Conservation (phyloP, 2,797 vertebrate genomes). For the Hirundo rustica region DNA sequence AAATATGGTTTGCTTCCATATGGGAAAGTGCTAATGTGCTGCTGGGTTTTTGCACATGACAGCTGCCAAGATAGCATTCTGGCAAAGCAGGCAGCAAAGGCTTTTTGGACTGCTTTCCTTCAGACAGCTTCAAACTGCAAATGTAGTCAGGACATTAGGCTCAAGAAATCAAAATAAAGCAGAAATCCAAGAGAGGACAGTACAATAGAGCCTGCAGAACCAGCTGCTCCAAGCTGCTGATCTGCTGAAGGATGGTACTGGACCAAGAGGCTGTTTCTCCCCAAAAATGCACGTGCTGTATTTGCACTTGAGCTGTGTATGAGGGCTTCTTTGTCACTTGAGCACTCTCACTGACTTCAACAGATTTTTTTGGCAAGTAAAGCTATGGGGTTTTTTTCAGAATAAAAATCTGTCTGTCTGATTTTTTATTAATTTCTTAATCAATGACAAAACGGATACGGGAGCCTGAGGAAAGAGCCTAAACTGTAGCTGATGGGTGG, state of each 20-base stretch:
- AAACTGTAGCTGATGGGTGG: not conserved
- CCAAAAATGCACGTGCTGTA: not conserved
- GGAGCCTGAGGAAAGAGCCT: not conserved
- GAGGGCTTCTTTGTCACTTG: not conserved
- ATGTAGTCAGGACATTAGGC: not conserved
- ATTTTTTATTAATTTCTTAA: not conserved
- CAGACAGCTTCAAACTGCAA: not conserved
- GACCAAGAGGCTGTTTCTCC: not conserved
- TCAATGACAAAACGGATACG: not conserved
- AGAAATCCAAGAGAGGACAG: not conserved
- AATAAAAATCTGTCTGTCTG: not conserved
- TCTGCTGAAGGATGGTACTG: not conserved
- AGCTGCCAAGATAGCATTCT: not conserved
- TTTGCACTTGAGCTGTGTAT: not conserved
- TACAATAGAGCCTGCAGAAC: not conserved
- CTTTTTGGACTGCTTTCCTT: not conserved
- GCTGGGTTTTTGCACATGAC: not conserved
- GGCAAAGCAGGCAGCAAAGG: not conserved
- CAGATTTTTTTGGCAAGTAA: not conserved
- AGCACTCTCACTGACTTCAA: not conserved
- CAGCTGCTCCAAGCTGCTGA: not conserved
- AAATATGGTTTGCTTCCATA: not conserved
- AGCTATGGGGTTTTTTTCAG: not conserved
- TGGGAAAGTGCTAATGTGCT: not conserved
- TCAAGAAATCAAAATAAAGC: not conserved